These are phyloP conservation scores for Leucania comma DNA, from an alignment of 2,888 invertebrate genomes.

Conservation along the genomic window DNA sequence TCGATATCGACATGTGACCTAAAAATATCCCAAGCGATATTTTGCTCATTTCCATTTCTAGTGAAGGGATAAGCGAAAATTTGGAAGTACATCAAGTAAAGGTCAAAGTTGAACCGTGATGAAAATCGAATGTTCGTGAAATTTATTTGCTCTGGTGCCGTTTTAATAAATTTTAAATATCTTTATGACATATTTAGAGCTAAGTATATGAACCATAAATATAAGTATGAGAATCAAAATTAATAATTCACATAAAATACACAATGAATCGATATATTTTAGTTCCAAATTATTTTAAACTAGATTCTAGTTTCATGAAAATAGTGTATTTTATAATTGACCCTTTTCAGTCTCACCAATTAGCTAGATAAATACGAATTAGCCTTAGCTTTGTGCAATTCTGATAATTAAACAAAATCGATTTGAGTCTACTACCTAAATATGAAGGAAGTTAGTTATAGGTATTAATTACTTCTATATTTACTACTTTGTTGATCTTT, in stretches of 20 bases:
- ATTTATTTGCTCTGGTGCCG: conserved; percentile 1
- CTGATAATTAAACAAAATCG: conserved; percentile 10
- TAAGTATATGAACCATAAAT: background rate
- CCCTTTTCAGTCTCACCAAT: conserved; percentile 21
- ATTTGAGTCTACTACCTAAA: background rate
- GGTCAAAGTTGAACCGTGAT: conserved; percentile 37
- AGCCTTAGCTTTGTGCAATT: conserved; percentile 16
- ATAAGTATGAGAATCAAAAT: background rate
- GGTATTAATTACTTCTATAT: no score
- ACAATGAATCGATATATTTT: background rate
- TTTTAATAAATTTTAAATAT: conserved; percentile 9
- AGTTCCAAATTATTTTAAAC: background rate
- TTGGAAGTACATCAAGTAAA: conserved; percentile 22
- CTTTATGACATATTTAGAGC: background rate
- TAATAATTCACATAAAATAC: background rate
- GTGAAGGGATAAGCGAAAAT: conserved; percentile 31
- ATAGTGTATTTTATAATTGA: conserved; percentile 4
- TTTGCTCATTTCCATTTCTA: conserved; percentile 47
- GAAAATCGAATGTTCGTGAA: conserved; percentile 31
- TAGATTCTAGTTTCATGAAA: background rate
- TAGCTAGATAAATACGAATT: conserved; percentile 33
- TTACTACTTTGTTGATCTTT: no score
- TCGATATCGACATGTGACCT: conserved; percentile 30
- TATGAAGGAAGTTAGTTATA: background rate
- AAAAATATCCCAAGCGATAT: conserved; percentile 31